Base-by-base conservation (phyloP, 2,113 vertebrate species). In the Colinus virginianus region DNA sequence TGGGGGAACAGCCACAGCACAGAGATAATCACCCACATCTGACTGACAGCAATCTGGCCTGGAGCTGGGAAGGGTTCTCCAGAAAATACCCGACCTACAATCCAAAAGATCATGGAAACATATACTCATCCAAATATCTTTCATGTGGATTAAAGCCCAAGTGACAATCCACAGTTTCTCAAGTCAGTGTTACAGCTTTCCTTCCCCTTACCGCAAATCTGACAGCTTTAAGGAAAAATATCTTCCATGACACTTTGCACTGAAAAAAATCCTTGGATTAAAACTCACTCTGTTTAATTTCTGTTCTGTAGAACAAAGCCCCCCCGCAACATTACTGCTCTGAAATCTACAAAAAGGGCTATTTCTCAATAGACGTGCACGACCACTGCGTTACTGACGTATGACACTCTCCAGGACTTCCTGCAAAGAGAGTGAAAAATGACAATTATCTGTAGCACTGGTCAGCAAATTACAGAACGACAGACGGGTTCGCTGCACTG, bases 381-480 rank as follows among this genome's bases (percentile, higher is more conserved):
- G 6, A 38, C 58, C 71, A 8, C 4, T 32, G 64, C 51, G 21
- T 30, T 56, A 85, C 25, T 72, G 85, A 82, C 58, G n/a, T 1
- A 32, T 28, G 7, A 3, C 11, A 5, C 51, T 59, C 77, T 45
- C 38, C 68, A 81, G 77, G 79, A 48, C 30, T 67, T 63, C 72
- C 80, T 83, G 66, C 46, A 80, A 70, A 75, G 80, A 45, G 45
- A 67, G 42, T 84, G 72, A 63, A 59, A 86, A 80, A 46, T 0
- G 2, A 66, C 71, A 84, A 84, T 84, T 51, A 59, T 84, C 2
- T 7, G 32, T 14, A 56, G 53, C 2, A 2, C 1, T 28, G 75
- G 48, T 64, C 81, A 94, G 84, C 81, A 89, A 90, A 88, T 53
- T 43, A 43, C 45, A 28, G 63, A 64, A 53, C 6, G 75, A 83